These are phyloP conservation scores for Ptychadena robeensis DNA, from an alignment of 2,797 vertebrate species.

Conservation along the genomic window DNA sequence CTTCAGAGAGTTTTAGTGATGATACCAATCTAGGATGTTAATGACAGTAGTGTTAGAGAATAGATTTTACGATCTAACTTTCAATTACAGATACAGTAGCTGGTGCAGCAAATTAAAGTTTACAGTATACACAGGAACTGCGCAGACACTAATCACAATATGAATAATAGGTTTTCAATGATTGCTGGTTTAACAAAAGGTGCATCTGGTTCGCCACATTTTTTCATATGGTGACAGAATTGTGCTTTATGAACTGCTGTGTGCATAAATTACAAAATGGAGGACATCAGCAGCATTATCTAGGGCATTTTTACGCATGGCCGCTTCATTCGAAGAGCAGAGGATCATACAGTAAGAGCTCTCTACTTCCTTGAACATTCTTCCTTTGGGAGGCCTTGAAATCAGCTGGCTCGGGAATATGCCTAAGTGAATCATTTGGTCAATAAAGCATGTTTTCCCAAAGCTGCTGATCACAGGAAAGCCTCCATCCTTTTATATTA, in stretches of 20 bases:
- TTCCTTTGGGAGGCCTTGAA: conserved; percentile 23
- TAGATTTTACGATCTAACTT: conserved; percentile 62
- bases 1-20: conserved; percentile 62
- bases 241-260: not conserved
- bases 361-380: conserved; percentile 12
- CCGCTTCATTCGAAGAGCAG: conserved; percentile 2
- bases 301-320: conserved; percentile 31
- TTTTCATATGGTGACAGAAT: not conserved
- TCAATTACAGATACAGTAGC: conserved; percentile 62
- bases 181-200: conserved; percentile 13
- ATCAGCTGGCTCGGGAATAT: conserved; percentile 10
- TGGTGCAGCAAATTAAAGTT: conserved; percentile 60
- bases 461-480: not conserved
- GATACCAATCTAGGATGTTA: conserved; percentile 61
- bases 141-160: conserved; percentile 59
- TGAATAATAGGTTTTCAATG: conserved; percentile 39
- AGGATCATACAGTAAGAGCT: not conserved
- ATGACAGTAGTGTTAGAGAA: conserved; percentile 59
- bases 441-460: conserved; percentile 23
- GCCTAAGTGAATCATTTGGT: conserved; percentile 27
- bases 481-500: not conserved
- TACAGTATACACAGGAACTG: conserved; percentile 54
- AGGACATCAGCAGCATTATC: conserved; percentile 19
- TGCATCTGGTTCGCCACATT: not conserved
- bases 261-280: not conserved